Evolutionary conservation across 2,113 vertebrate genomes (phyloP).

Genomic region (Cynocephalus volans): DNA sequence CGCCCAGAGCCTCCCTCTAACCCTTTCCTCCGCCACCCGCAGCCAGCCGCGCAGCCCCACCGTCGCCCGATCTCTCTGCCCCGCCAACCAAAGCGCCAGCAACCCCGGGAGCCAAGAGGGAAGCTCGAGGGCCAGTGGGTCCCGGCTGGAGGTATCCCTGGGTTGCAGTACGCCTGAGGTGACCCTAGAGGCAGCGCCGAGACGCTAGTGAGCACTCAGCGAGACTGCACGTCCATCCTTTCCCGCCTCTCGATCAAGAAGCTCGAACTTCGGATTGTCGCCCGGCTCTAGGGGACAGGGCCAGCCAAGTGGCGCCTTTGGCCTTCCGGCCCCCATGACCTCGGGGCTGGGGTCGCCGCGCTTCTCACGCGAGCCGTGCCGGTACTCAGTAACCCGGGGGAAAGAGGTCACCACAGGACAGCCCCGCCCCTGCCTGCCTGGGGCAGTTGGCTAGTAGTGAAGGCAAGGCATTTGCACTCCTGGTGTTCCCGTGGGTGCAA

Average conservation of each 20-base stretch:
- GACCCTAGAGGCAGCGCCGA: not conserved
- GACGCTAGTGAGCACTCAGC: not conserved
- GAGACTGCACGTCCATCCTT: not conserved
- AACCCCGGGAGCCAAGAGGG: not conserved
- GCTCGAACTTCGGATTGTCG: not conserved
- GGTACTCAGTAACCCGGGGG: not conserved
- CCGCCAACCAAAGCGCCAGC: not conserved
- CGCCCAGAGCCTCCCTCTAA: not conserved
- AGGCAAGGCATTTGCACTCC: not conserved
- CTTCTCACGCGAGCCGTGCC: conserved; percentile 76
- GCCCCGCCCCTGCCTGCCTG: not conserved
- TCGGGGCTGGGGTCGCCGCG: conserved; percentile 52
- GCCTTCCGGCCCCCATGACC: conserved; percentile 68
- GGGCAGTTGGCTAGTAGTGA: not conserved
- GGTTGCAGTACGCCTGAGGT: not conserved
- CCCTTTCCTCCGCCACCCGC: no score
- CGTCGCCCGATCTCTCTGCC: not conserved
- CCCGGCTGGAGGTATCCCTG: no score
- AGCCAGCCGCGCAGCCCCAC: not conserved
- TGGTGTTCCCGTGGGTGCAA: not conserved
- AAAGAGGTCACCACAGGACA: not conserved
- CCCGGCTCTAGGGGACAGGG: not conserved
- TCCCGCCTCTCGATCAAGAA: not conserved
- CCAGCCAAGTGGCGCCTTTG: conserved; percentile 31
- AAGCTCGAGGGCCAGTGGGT: not conserved